Percentiles rank a stretch among this genome's conserved stretches.
phyloP scores from a whole-genome alignment of 2,797 vertebrate genomes.

The Sebastes trivittatus region DNA sequence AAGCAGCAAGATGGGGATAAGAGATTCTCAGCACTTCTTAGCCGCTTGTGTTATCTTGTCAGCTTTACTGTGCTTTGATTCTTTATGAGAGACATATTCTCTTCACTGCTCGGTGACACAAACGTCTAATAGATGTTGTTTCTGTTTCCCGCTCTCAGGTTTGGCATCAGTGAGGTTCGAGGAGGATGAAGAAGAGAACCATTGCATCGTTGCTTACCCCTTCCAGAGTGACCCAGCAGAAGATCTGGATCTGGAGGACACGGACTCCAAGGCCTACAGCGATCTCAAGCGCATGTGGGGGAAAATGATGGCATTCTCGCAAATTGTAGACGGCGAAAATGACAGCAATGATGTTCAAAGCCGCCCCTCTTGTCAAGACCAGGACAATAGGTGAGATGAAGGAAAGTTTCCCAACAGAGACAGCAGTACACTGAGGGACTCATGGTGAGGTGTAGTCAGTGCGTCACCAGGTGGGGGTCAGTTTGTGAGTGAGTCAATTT shows the following conservation, averaged over 20 bases:
- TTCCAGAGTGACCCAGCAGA: constrained; percentile 87
- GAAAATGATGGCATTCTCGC: constrained; percentile 79
- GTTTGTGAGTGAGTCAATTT: constrained; percentile 6
- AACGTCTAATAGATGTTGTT: background rate
- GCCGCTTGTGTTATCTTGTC: background rate
- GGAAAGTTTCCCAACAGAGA: background rate
- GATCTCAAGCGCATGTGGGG: constrained; percentile 89
- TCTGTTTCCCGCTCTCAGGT: constrained; percentile 75
- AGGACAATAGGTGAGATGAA: constrained; percentile 88
- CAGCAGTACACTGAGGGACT: background rate
- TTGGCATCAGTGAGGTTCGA: constrained; percentile 96
- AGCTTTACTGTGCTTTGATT: background rate
- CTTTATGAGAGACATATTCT: background rate
- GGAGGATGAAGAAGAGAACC: constrained; percentile 94
- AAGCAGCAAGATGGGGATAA: constrained; percentile 48
- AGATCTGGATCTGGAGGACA: constrained; percentile 83
- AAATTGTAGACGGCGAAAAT: constrained; percentile 86
- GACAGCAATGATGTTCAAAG: constrained; percentile 86
- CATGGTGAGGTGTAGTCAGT: background rate
- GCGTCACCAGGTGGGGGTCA: background rate
- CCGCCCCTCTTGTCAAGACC: constrained; percentile 89
- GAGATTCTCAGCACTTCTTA: constrained; percentile 43
- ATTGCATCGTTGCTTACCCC: constrained; percentile 95
- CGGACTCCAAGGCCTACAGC: constrained; percentile 86
- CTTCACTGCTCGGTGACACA: background rate